These are phyloP conservation scores for Stigmatopora nigra DNA, from an alignment of 2,113 vertebrate species.

Conservation along the genomic window DNA sequence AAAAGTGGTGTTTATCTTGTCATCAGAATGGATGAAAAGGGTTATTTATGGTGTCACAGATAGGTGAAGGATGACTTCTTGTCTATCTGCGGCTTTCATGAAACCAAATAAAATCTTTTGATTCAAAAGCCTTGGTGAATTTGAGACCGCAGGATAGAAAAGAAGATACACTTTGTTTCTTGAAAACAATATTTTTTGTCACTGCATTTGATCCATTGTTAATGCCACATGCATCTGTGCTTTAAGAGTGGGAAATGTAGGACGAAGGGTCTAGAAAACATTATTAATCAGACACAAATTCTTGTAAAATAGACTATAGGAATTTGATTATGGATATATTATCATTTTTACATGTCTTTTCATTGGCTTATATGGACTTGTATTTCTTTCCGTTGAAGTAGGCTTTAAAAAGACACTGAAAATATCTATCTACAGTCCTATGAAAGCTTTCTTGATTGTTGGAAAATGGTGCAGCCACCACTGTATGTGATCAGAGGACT, in stretches of 20 bases:
- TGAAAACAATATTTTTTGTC: neutral
- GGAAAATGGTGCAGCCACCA: neutral
- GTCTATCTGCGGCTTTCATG: neutral
- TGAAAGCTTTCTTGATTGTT: neutral
- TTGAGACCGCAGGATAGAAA: neutral
- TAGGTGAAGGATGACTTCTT: neutral
- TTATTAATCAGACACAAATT: neutral
- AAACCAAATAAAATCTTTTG: neutral
- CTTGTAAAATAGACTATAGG: too few species aligned
- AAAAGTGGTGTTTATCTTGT: constrained; percentile 50
- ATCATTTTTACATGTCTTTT: neutral
- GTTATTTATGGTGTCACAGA: constrained; percentile 47
- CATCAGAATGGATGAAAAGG: constrained; percentile 44
- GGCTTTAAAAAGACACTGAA: neutral
- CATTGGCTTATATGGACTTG: neutral
- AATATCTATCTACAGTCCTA: neutral
- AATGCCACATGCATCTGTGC: neutral
- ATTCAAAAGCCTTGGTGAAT: neutral
- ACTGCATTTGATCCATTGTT: neutral
- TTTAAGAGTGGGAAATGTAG: neutral
- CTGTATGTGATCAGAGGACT: neutral
- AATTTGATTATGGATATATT: too few species aligned
- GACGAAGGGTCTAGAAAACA: neutral
- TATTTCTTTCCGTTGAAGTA: neutral
- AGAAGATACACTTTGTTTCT: neutral